Evolutionary conservation across 2,888 invertebrate genomes (phyloP), one percentile per base, ranked within the genome.

Genomic region (Palloptera scutellata): DNA sequence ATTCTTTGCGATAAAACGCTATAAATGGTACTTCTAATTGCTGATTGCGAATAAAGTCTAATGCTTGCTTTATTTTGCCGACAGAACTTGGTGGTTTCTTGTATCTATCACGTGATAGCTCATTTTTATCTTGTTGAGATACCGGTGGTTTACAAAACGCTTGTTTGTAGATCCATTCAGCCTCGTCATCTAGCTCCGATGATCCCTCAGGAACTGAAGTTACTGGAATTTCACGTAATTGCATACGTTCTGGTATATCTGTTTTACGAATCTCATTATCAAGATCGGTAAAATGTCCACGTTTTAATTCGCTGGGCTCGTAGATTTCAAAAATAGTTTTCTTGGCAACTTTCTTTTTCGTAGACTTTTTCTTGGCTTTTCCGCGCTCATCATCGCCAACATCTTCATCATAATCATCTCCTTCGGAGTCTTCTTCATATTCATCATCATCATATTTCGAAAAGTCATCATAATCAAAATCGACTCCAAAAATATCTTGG

Each of bases 401-500:
- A 72, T 93, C 92, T 69, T 93, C 92, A 66, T 93, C 89, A 75
- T 94, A 93, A 71, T 93, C 92, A 11, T 93, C 94, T 1, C 93
- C 93, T 59, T 85, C 84, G 42, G 93, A 93, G 61, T 93, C 93
- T 61, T 83, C 83, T 77, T 95, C 93, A 70, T 93, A 93, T 68
- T 84, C 84, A 73, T 95, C 95, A 64, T 94, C 93, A 8, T 91
- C 94, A 79, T 93, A 94, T 79, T 94, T 94, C 64, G 91, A 91
- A 84, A 96, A 94, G 74, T 96, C 95, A 69, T 95, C 95, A 80
- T 93, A 96, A 80, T 96, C 97, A 85, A 98, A 98, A 83, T 98
- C 98, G n/a, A 98, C 97, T 41, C 98, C 99, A 83, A 99, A 99
- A 74, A 98, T 97, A 82, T 99, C 98, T 84, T 98, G 97, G 64